Conservation (phyloP, 2,113 vertebrate species). For the Regulus satrapa region DNA sequence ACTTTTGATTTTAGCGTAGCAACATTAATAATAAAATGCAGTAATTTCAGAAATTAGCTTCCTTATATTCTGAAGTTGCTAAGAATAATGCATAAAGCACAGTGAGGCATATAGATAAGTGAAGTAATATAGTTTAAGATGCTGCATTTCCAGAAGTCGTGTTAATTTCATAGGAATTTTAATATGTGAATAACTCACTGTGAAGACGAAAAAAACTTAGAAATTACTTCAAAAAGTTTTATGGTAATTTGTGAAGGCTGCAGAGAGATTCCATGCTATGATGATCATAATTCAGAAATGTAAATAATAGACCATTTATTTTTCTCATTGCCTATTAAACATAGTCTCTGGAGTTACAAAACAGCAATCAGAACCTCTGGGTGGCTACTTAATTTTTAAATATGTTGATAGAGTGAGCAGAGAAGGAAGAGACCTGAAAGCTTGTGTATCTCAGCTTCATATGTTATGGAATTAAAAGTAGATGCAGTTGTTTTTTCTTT, state of each 20-base stretch:
- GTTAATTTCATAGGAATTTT: constrained; percentile 39
- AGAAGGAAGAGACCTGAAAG: not conserved
- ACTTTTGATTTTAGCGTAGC: not conserved
- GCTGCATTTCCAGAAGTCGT: constrained; percentile 46
- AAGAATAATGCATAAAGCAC: constrained; percentile 50
- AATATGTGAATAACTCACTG: constrained; percentile 47
- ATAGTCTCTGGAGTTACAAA: not conserved
- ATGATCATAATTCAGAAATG: not conserved
- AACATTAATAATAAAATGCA: constrained; percentile 40
- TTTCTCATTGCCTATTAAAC: constrained; percentile 22
- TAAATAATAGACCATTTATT: constrained; percentile 26
- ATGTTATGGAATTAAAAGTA: not conserved
- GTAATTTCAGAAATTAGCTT: constrained; percentile 32
- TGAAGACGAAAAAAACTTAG: not conserved
- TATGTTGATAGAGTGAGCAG: not conserved
- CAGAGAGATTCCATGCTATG: not conserved
- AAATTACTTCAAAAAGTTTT: constrained; percentile 19
- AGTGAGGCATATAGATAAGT: constrained; percentile 1
- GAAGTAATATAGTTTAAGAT: constrained; percentile 37
- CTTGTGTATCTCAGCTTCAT: not conserved
- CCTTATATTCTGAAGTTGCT: constrained; percentile 6
- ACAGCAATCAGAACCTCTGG: not conserved
- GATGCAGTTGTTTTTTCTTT: not conserved
- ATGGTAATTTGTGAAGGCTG: not conserved
- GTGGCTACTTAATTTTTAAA: constrained; percentile 23